Percentiles rank a stretch among this genome's conserved stretches.
These are phyloP conservation scores for Dolichopus griseipennis DNA, from an alignment of 2,888 invertebrate genomes.

Conservation along the genomic window DNA sequence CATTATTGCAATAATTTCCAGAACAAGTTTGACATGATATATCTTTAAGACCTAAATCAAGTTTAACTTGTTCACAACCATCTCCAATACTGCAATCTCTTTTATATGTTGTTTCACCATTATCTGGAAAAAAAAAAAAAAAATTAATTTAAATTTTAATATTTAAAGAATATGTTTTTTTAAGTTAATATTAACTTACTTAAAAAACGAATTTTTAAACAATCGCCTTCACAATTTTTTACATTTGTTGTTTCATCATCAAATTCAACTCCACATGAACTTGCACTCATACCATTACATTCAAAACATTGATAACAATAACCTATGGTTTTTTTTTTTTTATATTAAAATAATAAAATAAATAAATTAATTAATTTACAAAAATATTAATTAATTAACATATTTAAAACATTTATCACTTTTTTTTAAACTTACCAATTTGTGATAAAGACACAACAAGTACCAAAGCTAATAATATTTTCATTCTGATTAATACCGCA, in stretches of 20 bases:
- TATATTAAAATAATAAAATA: too few relatives aligned
- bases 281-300: background rate
- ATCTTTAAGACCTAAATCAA: background rate
- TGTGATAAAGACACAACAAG: background rate
- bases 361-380: background rate
- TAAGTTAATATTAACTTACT: background rate
- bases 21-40: background rate
- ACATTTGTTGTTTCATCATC: background rate
- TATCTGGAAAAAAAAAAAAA: background rate
- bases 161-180: background rate
- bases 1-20: background rate
- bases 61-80: background rate
- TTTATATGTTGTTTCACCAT: background rate
- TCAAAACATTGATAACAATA: constrained; percentile 1
- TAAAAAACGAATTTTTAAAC: background rate
- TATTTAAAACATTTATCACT: too few relatives aligned
- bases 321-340: background rate
- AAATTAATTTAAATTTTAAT: background rate
- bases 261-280: background rate
- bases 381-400: too few relatives aligned
- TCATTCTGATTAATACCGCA: background rate
- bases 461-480: background rate
- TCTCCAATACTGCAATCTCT: background rate
- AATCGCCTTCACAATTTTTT: background rate
- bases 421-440: background rate